Conservation (phyloP, 2,888 invertebrate genomes). For the Caenorhabditis macrosperma region DNA sequence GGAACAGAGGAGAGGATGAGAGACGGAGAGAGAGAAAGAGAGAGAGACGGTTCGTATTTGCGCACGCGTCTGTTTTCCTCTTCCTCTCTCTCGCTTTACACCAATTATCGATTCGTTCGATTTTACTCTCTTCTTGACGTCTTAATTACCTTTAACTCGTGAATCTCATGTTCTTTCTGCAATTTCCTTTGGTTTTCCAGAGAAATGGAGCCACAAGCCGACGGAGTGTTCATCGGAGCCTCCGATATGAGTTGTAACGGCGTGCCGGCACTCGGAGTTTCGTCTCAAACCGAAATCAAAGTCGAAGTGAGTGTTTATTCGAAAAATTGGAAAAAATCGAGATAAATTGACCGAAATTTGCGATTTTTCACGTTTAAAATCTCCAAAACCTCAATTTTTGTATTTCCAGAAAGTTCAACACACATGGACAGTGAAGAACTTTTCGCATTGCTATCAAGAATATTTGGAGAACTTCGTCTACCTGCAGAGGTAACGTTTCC, state of each 20-base stretch:
- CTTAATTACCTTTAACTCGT: not conserved
- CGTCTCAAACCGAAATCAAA: conserved; percentile 80
- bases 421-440: conserved; percentile 80
- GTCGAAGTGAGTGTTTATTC: conserved; percentile 72
- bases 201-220: conserved; percentile 56
- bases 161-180: not conserved
- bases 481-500: conserved; percentile 62
- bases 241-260: conserved; percentile 21
- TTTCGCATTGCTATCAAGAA: conserved; percentile 80
- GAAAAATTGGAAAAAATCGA: not conserved
- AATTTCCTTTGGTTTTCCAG: conserved; percentile 1
- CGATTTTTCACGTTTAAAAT: too few relatives aligned
- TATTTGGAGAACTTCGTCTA: conserved; percentile 79
- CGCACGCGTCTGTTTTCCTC: not conserved
- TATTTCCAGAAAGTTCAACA: conserved; percentile 78
- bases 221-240: conserved; percentile 49
- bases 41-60: not conserved
- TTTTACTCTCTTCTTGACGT: not conserved
- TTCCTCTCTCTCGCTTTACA: conserved; percentile 15
- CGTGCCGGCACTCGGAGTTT: conserved; percentile 62
- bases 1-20: too few relatives aligned
- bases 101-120: conserved; percentile 39
- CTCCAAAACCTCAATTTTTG: too few relatives aligned
- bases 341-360: too few relatives aligned
- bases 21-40: too few relatives aligned